phyloP scores from a whole-genome alignment of 2,797 vertebrate species.

The Melanotaenia pygmaea region DNA sequence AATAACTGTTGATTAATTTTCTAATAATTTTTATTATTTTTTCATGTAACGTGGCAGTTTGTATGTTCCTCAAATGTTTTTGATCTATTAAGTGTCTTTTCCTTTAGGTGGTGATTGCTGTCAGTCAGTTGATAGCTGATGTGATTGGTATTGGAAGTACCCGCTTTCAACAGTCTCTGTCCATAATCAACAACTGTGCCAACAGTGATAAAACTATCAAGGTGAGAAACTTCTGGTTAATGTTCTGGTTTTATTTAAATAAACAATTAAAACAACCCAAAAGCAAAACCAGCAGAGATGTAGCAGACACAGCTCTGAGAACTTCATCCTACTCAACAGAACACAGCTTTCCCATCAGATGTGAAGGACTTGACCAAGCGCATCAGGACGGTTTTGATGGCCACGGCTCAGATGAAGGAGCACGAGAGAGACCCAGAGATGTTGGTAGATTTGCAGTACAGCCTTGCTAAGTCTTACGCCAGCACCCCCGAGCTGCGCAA shows the following conservation, averaged over 20 bases:
- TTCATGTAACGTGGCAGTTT: too few species aligned
- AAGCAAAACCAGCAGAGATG: background rate
- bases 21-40: background rate
- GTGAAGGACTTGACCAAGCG: constrained; percentile 98
- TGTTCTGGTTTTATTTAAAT: background rate
- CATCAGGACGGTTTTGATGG: constrained; percentile 97
- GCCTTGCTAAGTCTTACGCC: constrained; percentile 96
- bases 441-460: constrained; percentile 98
- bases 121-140: constrained; percentile 97
- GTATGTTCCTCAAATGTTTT: background rate
- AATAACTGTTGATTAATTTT: background rate
- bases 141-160: constrained; percentile 98
- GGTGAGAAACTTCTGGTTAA: constrained; percentile 76
- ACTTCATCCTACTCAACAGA: constrained; percentile 74
- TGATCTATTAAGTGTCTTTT: background rate
- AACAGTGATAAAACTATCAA: constrained; percentile 96
- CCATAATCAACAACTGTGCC: constrained; percentile 98
- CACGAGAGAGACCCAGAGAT: constrained; percentile 97
- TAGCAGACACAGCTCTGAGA: background rate
- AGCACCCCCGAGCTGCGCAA: constrained; percentile 97
- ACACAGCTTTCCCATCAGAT: constrained; percentile 95
- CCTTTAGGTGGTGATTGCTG: constrained; percentile 94
- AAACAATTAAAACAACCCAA: background rate
- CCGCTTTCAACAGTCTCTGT: constrained; percentile 97
- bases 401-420: constrained; percentile 99